Conservation (phyloP, 2,888 invertebrate species). For the Argyresthia albistria region DNA sequence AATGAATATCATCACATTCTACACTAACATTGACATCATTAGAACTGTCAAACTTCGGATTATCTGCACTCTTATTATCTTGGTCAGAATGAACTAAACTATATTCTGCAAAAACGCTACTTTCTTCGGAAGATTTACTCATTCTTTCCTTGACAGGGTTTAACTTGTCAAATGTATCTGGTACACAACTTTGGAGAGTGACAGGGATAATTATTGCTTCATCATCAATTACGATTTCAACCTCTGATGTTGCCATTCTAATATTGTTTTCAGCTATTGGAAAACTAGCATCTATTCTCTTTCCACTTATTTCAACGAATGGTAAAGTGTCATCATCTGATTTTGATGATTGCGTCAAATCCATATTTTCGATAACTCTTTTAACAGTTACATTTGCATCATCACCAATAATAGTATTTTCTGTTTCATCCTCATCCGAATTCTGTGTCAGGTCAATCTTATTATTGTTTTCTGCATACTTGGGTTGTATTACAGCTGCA, state of each 20-base stretch:
- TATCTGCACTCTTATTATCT: slow-evolving; percentile 9
- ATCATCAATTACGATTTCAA: background rate
- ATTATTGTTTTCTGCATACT: slow-evolving; percentile 11
- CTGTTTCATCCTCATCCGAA: slow-evolving; percentile 10
- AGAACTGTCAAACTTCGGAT: background rate
- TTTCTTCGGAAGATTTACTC: background rate
- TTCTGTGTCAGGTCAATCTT: slow-evolving; percentile 30
- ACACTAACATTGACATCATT: slow-evolving; percentile 5
- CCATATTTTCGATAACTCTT: slow-evolving; percentile 19
- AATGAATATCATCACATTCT: slow-evolving; percentile 25
- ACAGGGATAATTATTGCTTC: background rate
- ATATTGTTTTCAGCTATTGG: slow-evolving; percentile 5
- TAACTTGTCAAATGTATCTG: background rate
- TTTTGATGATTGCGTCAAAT: slow-evolving; percentile 42
- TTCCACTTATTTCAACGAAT: slow-evolving; percentile 23
- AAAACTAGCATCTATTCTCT: slow-evolving; percentile 9
- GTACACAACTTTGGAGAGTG: background rate
- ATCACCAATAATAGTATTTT: slow-evolving; percentile 1
- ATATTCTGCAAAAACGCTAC: slow-evolving; percentile 32
- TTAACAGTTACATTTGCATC: slow-evolving; percentile 5
- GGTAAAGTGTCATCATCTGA: slow-evolving; percentile 34
- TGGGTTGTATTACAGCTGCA: background rate
- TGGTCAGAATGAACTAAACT: slow-evolving; percentile 28
- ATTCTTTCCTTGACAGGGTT: background rate
- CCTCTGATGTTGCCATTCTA: background rate